A percentile compares a stretch with the other conserved stretches of the same genome.
Evolutionary conservation across 2,113 vertebrate species (phyloP).

Genomic region (Nibea coibor): DNA sequence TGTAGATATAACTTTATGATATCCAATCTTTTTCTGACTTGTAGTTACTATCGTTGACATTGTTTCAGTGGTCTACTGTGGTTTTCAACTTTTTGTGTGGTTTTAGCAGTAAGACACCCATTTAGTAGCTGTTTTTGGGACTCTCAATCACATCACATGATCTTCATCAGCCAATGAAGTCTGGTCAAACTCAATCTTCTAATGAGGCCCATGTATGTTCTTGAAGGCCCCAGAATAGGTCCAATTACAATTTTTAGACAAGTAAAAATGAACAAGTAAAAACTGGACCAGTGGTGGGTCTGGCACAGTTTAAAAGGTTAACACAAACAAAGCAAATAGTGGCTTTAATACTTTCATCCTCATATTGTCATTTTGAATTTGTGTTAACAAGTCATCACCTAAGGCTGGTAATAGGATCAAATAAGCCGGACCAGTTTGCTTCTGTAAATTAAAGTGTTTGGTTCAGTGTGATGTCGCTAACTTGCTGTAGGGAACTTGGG

Average conservation of each 20-base stretch:
- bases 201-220: not conserved
- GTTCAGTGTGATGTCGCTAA: conserved; percentile 5
- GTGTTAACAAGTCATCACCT: not conserved
- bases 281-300: not conserved
- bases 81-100: not conserved
- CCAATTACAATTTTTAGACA: not conserved
- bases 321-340: not conserved
- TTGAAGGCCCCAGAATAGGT: not conserved
- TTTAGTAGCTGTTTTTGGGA: not conserved
- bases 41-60: not conserved
- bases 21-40: not conserved
- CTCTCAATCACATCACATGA: not conserved
- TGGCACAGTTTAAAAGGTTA: not conserved
- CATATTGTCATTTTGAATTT: conserved; percentile 3
- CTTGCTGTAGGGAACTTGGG: not conserved
- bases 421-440: not conserved
- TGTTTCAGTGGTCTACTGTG: not conserved
- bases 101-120: not conserved
- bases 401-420: conserved; percentile 8
- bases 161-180: not conserved
- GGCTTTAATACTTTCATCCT: not conserved
- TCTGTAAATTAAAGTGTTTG: conserved; percentile 15
- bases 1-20: not conserved
- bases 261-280: not conserved
- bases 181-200: not conserved